phyloP scores from a whole-genome alignment of 2,888 invertebrate species.

The Meiosimyza decipiens region DNA sequence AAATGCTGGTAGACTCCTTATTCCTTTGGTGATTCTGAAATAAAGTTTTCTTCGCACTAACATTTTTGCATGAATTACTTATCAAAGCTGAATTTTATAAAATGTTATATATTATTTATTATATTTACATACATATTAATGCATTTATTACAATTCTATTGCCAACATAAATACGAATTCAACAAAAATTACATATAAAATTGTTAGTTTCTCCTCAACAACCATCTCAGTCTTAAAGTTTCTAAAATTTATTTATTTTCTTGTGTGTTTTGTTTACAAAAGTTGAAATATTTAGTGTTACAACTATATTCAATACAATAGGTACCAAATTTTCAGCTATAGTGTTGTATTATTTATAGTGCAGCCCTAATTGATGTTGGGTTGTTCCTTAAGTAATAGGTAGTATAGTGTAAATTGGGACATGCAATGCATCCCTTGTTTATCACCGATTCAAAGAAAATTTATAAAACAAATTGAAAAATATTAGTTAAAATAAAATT shows the following conservation, averaged over 20 bases:
- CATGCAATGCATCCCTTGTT: too few species aligned
- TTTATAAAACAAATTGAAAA: conserved; percentile 8
- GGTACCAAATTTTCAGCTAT: background rate
- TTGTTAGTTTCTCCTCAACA: conserved; percentile 53
- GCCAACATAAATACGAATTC: conserved; percentile 18
- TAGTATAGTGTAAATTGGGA: too few species aligned
- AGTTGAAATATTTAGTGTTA: too few species aligned
- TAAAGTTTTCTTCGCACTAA: too few species aligned
- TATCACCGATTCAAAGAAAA: background rate
- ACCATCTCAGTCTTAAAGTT: conserved; percentile 65
- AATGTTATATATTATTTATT: too few species aligned
- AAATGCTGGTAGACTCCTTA: too few species aligned
- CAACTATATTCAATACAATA: background rate
- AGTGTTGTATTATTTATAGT: background rate
- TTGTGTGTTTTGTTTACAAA: conserved; percentile 3
- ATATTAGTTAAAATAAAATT: conserved; percentile 18
- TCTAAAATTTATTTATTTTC: conserved; percentile 41
- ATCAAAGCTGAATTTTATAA: too few species aligned
- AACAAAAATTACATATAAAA: conserved; percentile 3
- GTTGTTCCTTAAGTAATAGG: too few species aligned
- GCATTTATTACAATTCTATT: conserved; percentile 17
- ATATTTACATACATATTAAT: background rate
- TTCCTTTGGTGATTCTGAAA: too few species aligned
- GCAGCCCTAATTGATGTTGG: background rate
- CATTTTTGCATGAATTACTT: too few species aligned